phyloP scores from a whole-genome alignment of 92 coral and sea anemone species.

The Phenganax stokvisi region DNA sequence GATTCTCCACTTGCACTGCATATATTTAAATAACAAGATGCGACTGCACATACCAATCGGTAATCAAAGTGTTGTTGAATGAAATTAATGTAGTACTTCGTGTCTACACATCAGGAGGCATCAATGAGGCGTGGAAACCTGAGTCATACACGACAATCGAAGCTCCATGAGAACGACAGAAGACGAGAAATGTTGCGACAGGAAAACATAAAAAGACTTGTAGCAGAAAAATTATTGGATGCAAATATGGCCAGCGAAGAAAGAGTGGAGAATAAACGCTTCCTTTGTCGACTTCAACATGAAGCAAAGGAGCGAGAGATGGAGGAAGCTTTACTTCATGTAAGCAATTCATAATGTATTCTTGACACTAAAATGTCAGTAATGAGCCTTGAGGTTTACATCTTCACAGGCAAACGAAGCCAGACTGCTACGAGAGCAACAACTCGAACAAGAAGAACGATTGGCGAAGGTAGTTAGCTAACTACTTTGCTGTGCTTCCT shows the following conservation, averaged over 20 bases:
- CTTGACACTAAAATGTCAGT: neutral
- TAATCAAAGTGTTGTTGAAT: too few species aligned
- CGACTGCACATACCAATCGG: too few species aligned
- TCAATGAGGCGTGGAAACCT: slow-evolving; percentile 47
- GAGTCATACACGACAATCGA: slow-evolving; percentile 84
- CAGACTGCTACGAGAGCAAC: slow-evolving; percentile 55
- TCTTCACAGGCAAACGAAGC: slow-evolving; percentile 53
- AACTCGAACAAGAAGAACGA: slow-evolving; percentile 75
- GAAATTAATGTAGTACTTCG: too few species aligned
- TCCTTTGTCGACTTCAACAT: slow-evolving; percentile 77
- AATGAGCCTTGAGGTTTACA: neutral
- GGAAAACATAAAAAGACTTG: slow-evolving; percentile 76
- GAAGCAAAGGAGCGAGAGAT: slow-evolving; percentile 83
- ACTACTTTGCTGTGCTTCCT: neutral
- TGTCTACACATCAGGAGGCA: neutral
- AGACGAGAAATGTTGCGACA: slow-evolving; percentile 76
- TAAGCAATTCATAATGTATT: slow-evolving; percentile 14
- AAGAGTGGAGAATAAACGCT: slow-evolving; percentile 85
- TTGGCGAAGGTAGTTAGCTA: slow-evolving; percentile 55
- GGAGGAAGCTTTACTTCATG: slow-evolving; percentile 81
- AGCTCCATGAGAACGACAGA: slow-evolving; percentile 70
- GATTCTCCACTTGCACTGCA: too few species aligned
- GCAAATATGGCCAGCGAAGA: slow-evolving; percentile 96
- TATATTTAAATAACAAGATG: too few species aligned
- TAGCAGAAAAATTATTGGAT: slow-evolving; percentile 68